A percentile compares a stretch with the other conserved stretches of the same genome.
These are phyloP conservation scores for Piezodorus guildinii DNA, from an alignment of 1,140 invertebrate genomes.

Conservation along the genomic window DNA sequence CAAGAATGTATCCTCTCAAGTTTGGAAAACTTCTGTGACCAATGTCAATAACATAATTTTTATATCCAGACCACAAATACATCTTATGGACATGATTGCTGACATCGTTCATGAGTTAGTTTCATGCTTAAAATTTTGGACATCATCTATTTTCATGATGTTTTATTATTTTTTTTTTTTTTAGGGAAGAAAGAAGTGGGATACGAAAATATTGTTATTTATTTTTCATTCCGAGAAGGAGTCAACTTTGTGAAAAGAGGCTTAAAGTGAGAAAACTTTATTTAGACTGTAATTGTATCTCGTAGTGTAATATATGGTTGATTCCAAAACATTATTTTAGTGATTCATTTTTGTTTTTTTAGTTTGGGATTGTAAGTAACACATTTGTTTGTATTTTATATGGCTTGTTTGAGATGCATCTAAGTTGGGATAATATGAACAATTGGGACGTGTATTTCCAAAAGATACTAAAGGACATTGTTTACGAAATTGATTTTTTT, in stretches of 20 bases:
- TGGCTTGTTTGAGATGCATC: no score
- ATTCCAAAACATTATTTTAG: no score
- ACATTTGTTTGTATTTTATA: no score
- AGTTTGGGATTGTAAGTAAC: no score
- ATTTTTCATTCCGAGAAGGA: constrained; percentile 80
- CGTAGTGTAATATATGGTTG: no score
- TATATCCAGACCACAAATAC: constrained; percentile 67
- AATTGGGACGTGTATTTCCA: no score
- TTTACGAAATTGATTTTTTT: no score
- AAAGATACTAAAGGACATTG: no score
- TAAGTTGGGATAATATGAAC: no score
- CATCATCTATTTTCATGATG: constrained; percentile 5
- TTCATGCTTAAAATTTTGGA: constrained; percentile 7
- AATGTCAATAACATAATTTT: constrained; percentile 79
- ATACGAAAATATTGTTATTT: constrained; percentile 55
- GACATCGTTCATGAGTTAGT: constrained; percentile 62
- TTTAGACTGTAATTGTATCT: no score
- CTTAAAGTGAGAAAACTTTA: constrained; percentile 37
- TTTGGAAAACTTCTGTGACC: constrained; percentile 46
- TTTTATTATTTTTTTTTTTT: constrained; percentile 21
- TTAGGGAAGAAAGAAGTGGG: constrained; percentile 34
- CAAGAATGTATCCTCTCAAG: constrained; percentile 64
- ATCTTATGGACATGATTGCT: constrained; percentile 75
- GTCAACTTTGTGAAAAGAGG: constrained; percentile 69
- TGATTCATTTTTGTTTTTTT: no score